Conservation (phyloP, 2,797 vertebrate genomes). For the Hirundo rustica region DNA sequence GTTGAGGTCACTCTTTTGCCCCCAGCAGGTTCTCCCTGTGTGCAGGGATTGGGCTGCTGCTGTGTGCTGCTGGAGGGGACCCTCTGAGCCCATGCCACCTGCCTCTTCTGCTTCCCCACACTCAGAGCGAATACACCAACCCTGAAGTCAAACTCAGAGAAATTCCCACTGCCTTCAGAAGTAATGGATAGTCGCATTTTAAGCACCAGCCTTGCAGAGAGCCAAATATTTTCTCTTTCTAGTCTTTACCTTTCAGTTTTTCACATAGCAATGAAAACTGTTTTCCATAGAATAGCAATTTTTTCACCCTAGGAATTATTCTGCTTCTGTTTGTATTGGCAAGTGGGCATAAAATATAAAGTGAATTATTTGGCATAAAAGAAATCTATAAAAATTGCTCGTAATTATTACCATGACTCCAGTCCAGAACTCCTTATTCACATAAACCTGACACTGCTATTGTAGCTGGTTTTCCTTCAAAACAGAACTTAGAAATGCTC, state of each 20-base stretch:
- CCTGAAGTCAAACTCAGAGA: background rate
- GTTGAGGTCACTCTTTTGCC: background rate
- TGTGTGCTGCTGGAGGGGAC: fast-evolving
- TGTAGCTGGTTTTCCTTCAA: background rate
- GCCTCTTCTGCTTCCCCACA: background rate
- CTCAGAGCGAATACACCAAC: background rate
- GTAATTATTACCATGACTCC: background rate
- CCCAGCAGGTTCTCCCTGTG: fast-evolving
- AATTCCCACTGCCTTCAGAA: background rate
- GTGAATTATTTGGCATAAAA: conserved; percentile 10
- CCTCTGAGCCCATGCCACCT: background rate
- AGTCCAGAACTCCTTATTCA: background rate
- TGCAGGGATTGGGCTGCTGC: background rate
- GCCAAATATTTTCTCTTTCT: conserved; percentile 28
- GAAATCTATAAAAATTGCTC: conserved; percentile 9
- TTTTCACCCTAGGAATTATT: conserved; percentile 9
- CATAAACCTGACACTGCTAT: background rate
- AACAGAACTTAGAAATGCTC: background rate
- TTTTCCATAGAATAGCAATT: conserved; percentile 23
- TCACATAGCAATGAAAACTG: background rate
- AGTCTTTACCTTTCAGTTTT: background rate
- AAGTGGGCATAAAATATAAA: conserved; percentile 4
- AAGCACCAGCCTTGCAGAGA: background rate
- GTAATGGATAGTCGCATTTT: background rate
- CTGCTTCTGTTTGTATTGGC: conserved; percentile 36